Conservation (phyloP, 2,888 invertebrate species). For the Hanleya hanleyi region DNA sequence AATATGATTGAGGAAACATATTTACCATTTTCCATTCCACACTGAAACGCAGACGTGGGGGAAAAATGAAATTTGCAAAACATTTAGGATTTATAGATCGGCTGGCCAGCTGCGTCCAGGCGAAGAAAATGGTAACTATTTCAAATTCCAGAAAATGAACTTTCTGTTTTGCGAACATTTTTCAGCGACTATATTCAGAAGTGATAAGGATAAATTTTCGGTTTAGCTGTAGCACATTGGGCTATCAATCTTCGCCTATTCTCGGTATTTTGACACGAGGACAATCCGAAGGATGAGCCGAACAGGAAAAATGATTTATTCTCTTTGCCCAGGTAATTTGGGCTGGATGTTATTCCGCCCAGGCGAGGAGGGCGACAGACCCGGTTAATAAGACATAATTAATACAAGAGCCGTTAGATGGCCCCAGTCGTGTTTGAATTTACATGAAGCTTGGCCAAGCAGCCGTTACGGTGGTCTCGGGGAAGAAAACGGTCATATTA, state of each 20-base stretch:
- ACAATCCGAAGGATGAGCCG: neutral
- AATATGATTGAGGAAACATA: neutral
- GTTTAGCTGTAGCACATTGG: neutral
- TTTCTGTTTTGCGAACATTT: neutral
- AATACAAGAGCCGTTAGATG: neutral
- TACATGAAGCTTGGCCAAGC: neutral
- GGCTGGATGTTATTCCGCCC: neutral
- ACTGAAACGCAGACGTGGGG: neutral
- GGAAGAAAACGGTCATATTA: neutral
- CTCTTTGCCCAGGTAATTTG: neutral
- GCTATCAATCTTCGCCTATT: neutral
- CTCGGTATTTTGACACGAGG: neutral
- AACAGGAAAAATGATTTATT: neutral
- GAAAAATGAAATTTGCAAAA: neutral
- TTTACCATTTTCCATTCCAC: neutral
- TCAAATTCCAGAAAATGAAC: neutral
- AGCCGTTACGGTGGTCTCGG: neutral
- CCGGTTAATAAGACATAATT: slow-evolving; percentile 5
- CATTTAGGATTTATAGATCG: neutral
- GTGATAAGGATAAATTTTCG: neutral
- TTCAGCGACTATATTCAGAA: neutral
- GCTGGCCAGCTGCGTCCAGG: neutral
- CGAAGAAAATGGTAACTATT: neutral
- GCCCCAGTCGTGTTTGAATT: neutral
- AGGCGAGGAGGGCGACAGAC: neutral